A percentile compares a stretch with the other conserved stretches of the same genome.
phyloP scores from a whole-genome alignment of 1,140 invertebrate genomes.

The Pantala flavescens region DNA sequence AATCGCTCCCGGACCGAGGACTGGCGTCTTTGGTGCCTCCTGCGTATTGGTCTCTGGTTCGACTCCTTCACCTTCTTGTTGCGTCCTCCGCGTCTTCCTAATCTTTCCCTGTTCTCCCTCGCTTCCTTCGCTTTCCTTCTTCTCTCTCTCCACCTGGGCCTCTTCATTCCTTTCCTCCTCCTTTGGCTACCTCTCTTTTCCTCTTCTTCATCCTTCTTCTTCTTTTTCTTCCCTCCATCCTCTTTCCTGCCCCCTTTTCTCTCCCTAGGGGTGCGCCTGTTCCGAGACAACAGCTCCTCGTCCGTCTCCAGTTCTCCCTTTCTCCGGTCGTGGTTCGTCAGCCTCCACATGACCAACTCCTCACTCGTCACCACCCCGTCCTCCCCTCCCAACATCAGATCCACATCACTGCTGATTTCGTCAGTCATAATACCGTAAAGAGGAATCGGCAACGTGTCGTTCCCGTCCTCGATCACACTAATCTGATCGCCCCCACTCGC shows the following conservation, averaged over 20 bases:
- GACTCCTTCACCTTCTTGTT: not conserved
- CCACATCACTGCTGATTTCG: not conserved
- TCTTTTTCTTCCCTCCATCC: not conserved
- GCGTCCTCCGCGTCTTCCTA: not conserved
- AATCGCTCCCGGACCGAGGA: not conserved
- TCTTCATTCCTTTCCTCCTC: not conserved
- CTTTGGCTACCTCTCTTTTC: not conserved
- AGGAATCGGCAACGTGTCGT: not conserved
- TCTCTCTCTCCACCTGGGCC: not conserved
- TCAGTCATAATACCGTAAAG: conserved; percentile 2
- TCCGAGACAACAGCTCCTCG: not conserved
- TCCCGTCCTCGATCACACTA: not conserved
- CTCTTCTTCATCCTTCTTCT: not conserved
- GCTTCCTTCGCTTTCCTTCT: not conserved
- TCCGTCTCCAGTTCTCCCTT: not conserved
- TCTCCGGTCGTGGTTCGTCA: conserved; percentile 6
- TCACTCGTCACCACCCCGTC: not conserved
- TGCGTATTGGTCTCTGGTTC: not conserved
- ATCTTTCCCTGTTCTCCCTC: not conserved
- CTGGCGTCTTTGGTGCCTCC: not conserved
- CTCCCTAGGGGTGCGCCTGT: not conserved
- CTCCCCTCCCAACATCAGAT: not conserved
- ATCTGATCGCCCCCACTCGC: not conserved
- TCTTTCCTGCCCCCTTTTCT: not conserved
- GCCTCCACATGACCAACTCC: conserved; percentile 2